phyloP scores from a whole-genome alignment of 2,888 invertebrate species.

The Cylindroiulus punctatus region DNA sequence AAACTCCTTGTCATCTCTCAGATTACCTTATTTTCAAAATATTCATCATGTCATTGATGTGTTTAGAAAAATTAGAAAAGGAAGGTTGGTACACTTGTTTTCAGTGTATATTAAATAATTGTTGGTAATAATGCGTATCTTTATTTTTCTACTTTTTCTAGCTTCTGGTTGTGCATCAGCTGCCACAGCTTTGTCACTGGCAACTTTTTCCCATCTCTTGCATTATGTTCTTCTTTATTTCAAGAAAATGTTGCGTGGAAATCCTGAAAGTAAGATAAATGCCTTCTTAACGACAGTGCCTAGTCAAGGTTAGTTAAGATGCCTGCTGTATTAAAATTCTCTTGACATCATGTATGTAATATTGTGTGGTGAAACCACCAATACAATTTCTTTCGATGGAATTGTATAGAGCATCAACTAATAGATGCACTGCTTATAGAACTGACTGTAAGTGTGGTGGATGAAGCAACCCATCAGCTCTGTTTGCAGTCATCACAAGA shows the following conservation, averaged over 20 bases:
- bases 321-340: not conserved
- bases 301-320: slow-evolving; percentile 51
- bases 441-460: not conserved
- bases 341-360: not conserved
- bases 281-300: slow-evolving; percentile 49
- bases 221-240: slow-evolving; percentile 64
- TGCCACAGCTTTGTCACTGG: slow-evolving; percentile 84
- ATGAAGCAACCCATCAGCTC: not conserved
- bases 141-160: slow-evolving; percentile 58
- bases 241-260: slow-evolving; percentile 61
- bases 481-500: not conserved
- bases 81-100: slow-evolving; percentile 61
- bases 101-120: not conserved
- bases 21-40: slow-evolving; percentile 83
- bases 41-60: slow-evolving; percentile 81
- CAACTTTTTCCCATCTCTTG: slow-evolving; percentile 79
- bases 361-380: no score
- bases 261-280: not conserved
- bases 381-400: not conserved
- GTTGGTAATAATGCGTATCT: not conserved
- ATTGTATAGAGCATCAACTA: not conserved
- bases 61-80: slow-evolving; percentile 78
- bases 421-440: not conserved
- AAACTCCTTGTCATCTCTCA: slow-evolving; percentile 67
- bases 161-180: slow-evolving; percentile 83